phyloP scores from a whole-genome alignment of 2,888 invertebrate species.

The Euspilapteryx auroguttella region DNA sequence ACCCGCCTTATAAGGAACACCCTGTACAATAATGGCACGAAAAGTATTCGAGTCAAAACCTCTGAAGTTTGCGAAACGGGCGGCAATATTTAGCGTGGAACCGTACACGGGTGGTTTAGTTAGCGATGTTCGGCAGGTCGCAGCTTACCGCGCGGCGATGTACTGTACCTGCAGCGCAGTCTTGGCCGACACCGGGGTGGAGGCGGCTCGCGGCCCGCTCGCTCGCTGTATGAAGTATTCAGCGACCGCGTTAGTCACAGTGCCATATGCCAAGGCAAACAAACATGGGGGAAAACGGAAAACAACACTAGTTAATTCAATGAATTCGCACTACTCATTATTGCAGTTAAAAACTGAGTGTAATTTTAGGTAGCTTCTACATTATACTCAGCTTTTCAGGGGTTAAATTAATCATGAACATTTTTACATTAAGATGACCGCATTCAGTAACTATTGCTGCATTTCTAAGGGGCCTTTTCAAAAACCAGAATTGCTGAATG shows the following conservation, averaged over 20 bases:
- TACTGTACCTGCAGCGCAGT: slow-evolving; percentile 68
- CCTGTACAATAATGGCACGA: too few species aligned
- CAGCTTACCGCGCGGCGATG: slow-evolving; percentile 49
- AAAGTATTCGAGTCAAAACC: too few species aligned
- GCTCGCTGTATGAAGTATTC: slow-evolving; percentile 45
- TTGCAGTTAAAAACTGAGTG: too few species aligned
- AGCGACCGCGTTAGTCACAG: slow-evolving; percentile 38
- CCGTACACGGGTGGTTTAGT: slow-evolving; percentile 1
- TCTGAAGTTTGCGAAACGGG: too few species aligned
- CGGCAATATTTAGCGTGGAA: slow-evolving; percentile 3
- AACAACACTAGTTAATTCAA: slow-evolving; percentile 54
- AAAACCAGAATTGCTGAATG: too few species aligned
- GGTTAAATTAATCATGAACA: too few species aligned
- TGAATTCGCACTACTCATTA: slow-evolving; percentile 19
- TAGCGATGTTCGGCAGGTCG: slow-evolving; percentile 1
- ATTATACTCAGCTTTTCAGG: too few species aligned
- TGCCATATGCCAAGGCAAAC: slow-evolving; percentile 46
- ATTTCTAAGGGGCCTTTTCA: too few species aligned
- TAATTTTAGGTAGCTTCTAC: too few species aligned
- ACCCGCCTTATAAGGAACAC: too few species aligned
- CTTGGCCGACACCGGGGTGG: slow-evolving; percentile 63
- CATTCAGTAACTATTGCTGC: too few species aligned
- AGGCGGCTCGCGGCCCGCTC: slow-evolving; percentile 55
- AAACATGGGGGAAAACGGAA: slow-evolving; percentile 36
- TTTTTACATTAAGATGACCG: too few species aligned